A percentile compares a stretch with the other conserved stretches of the same genome.
Evolutionary conservation across 2,888 invertebrate species (phyloP).

Genomic region (Zhengitettix transpicula): DNA sequence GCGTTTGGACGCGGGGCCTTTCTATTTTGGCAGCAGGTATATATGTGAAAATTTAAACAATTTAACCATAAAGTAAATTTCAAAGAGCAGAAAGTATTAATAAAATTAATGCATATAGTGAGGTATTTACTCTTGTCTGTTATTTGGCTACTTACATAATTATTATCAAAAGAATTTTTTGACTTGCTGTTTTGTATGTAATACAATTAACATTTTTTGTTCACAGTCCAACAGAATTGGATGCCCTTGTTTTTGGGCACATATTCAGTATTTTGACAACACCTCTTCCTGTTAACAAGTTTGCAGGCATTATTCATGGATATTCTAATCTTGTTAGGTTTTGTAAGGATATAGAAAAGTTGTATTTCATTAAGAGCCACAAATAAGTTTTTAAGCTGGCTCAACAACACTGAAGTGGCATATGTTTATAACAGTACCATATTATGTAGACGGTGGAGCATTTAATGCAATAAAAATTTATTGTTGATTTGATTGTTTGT

Average conservation of each 20-base stretch:
- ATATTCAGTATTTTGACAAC: constrained; percentile 89
- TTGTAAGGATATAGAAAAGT: constrained; percentile 67
- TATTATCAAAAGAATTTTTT: not conserved
- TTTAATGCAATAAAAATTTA: no score
- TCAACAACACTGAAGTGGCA: no score
- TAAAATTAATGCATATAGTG: not conserved
- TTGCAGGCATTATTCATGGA: constrained; percentile 64
- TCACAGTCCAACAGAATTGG: constrained; percentile 80
- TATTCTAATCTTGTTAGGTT: constrained; percentile 64
- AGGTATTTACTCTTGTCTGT: not conserved
- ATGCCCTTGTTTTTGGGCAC: constrained; percentile 93
- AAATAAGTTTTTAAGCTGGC: no score
- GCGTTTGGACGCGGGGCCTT: constrained; percentile 60
- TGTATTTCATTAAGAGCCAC: constrained; percentile 40
- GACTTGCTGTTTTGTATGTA: not conserved
- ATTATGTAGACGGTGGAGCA: no score
- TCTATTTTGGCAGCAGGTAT: constrained; percentile 66
- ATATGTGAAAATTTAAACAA: constrained; percentile 19
- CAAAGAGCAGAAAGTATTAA: not conserved
- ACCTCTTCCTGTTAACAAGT: constrained; percentile 60
- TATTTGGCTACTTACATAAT: no score
- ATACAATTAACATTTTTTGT: constrained; percentile 1
- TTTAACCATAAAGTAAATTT: no score
- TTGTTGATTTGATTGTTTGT: no score
- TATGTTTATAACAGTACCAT: no score